Evolutionary conservation across 2,797 vertebrate genomes (phyloP), one percentile per base, ranked within the genome.

Genomic region (Lithobates pipiens): DNA sequence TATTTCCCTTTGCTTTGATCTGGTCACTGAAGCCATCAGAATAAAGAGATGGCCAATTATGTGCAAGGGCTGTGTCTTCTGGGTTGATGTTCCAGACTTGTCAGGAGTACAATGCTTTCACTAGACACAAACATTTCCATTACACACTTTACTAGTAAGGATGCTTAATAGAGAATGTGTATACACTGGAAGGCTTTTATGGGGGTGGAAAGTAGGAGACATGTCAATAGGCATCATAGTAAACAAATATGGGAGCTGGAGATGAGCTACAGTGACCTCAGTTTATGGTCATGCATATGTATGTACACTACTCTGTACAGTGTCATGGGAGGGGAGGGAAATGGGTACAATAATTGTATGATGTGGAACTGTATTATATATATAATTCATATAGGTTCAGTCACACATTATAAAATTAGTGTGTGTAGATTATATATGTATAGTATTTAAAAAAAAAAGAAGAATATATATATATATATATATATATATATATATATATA

Each of bases 1-100:
- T 88, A 88, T 89, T 89, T 90, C 87, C 89, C 83, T 85, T 83
- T 0, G 7, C 78, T 90, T 90, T 92, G 84, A 90, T 90, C 90
- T 91, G 86, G 86, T 77, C 87, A 86, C 88, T 82, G 87, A 25
- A 90, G 89, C 67, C 54, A 73, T 86, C 25, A 44, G 71, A 65
- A 54, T 54, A 9, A n/a, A 18, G 74, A 81, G 57, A 67, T 90
- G 90, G 70, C 34, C 85, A 72, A 75, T 79, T 79, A 46, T 74
- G 63, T 3, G 10, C 67, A 65, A 67, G 71, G 32, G 71, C 65
- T 15, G 25, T 5, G 65, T 67, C n/a, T 29, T 71, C 50, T 69
- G 65, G 61, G 44, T 57, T 42, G 63, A 36, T 54, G 21, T 13
- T 61, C 57, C 10, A 18, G n/a, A 61, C n/a, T 57, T 61, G 32